Conservation (phyloP, 2,888 invertebrate genomes). For the Caenorhabditis sp. region DNA sequence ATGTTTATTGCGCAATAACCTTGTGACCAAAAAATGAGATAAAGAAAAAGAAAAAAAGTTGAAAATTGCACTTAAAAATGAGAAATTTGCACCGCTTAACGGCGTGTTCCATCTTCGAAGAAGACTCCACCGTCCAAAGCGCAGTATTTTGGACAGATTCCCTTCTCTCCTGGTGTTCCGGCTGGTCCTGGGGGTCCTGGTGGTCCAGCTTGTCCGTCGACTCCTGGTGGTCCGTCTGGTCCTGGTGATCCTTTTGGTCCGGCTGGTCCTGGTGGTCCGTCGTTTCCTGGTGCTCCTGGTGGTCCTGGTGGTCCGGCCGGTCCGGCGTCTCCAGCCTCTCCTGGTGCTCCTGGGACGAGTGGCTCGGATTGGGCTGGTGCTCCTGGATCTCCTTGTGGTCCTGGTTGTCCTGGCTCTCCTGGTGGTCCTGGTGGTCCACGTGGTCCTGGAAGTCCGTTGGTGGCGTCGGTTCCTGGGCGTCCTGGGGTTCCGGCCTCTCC, state of each 20-base stretch:
- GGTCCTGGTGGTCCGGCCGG: conserved; percentile 57
- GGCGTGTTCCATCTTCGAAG: conserved; percentile 64
- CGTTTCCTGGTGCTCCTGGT: conserved; percentile 61
- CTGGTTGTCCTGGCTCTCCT: conserved; percentile 50
- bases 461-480: conserved; percentile 56
- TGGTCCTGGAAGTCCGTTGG: conserved; percentile 56
- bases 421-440: conserved; percentile 57
- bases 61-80: conserved; percentile 33
- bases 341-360: conserved; percentile 62
- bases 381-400: conserved; percentile 55
- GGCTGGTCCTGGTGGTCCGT: conserved; percentile 63
- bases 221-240: conserved; percentile 51
- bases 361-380: conserved; percentile 55
- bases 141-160: conserved; percentile 58
- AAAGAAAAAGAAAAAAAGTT: conserved; percentile 8
- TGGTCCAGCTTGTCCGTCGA: conserved; percentile 57
- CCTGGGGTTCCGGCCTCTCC: conserved; percentile 64
- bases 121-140: conserved; percentile 62
- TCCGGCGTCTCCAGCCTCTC: conserved; percentile 46
- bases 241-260: conserved; percentile 44
- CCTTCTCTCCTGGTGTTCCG: conserved; percentile 57
- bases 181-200: conserved; percentile 60
- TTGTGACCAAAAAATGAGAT: conserved; percentile 3
- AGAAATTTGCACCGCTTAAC: conserved; percentile 47
- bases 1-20: conserved; percentile 21